These are phyloP conservation scores for Bedellia somnulentella DNA, from an alignment of 2,888 invertebrate genomes.

Conservation along the genomic window DNA sequence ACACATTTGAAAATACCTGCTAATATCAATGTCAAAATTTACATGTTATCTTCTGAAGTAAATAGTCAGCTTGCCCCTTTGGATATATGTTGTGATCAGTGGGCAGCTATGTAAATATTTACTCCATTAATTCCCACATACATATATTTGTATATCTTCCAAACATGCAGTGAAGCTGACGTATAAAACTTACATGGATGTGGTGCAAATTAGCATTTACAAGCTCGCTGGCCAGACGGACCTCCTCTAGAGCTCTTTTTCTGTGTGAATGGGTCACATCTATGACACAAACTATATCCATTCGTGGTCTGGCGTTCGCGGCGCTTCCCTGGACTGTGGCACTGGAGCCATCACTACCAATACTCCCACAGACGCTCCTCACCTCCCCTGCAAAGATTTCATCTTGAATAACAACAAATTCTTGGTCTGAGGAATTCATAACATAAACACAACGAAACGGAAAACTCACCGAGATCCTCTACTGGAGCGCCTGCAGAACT, in stretches of 20 bases:
- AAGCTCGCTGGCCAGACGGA: slow-evolving; percentile 75
- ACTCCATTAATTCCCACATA: too few species aligned
- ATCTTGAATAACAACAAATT: slow-evolving; percentile 8
- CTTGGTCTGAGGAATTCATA: background rate
- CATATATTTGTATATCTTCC: too few species aligned
- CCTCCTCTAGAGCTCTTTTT: slow-evolving; percentile 81
- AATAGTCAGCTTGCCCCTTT: too few species aligned
- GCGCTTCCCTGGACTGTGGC: slow-evolving; percentile 46
- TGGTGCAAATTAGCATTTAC: slow-evolving; percentile 82
- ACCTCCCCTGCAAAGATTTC: slow-evolving; percentile 50
- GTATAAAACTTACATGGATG: slow-evolving; percentile 74
- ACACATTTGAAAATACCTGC: too few species aligned
- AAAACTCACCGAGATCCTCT: slow-evolving; percentile 40
- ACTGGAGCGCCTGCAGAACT: slow-evolving; percentile 34
- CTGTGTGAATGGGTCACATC: slow-evolving; percentile 78
- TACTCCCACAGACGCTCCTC: slow-evolving; percentile 54
- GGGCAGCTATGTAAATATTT: too few species aligned
- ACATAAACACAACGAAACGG: slow-evolving; percentile 6
- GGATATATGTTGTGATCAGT: too few species aligned
- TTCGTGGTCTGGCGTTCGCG: slow-evolving; percentile 61
- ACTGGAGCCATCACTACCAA: slow-evolving; percentile 56
- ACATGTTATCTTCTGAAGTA: too few species aligned
- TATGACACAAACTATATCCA: slow-evolving; percentile 89
- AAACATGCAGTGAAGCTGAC: too few species aligned
- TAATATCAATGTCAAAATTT: too few species aligned